Base-by-base conservation (phyloP, 2,113 vertebrate species). In the Pungitius pungitius region DNA sequence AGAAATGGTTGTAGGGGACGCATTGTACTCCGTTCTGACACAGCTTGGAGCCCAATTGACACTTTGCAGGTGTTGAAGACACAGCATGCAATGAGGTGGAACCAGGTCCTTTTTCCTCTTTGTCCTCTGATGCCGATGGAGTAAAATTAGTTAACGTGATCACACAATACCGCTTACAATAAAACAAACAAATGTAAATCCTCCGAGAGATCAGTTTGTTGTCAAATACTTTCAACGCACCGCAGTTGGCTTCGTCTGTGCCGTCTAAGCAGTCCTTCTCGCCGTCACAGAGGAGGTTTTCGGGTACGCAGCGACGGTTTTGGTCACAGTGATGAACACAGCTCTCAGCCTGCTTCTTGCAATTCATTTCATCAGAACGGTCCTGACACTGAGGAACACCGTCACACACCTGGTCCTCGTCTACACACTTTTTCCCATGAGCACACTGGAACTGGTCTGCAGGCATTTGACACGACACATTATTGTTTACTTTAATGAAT, bases 251-350 rank as follows among this genome's bases (percentile, higher is more conserved):
- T 70, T 98, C 96, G 0, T 98, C 97, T 0, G 90, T 68, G 3
- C 75, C 85, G 63, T 98, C 96, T 42, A 85, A 17, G 69, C 96
- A 97, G 86, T 97, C 95, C 0, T 52, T 51, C 1, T 92, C 93
- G 2, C 95, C 93, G 0, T 96, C 95, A 10, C 96, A 97, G 1
- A 95, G 45, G 88, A 95, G 95, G 58, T 74, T 92, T 20, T 90
- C 66, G 0, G 96, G 95, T 0, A 97, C 14, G 10, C 96, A 97
- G 65, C 81, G 94, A 1, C 59, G 85, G 26, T 86, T 73, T 49
- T 87, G 8, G 0, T 96, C 95, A 15, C 96, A 98, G 6, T 61
- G 92, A 69, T 96, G 82, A 65, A 86, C 83, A 0, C 96, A 98
- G 14, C 82, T 87, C 1, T 89, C 87, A 0, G 88, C 89, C 62